These are phyloP conservation scores for Melikaiella ostensackeni DNA, from an alignment of 2,888 invertebrate species.

Conservation along the genomic window DNA sequence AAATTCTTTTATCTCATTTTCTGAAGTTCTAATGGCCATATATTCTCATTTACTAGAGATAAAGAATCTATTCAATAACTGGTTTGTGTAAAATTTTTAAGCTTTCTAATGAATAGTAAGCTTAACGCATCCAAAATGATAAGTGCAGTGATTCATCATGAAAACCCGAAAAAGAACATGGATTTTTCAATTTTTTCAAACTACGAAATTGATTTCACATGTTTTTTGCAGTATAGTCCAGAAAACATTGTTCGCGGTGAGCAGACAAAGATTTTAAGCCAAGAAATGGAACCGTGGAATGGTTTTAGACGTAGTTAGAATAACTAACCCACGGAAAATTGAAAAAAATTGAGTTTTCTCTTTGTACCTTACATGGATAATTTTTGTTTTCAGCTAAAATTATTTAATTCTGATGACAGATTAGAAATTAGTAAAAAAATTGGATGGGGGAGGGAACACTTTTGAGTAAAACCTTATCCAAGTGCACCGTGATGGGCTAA, in stretches of 20 bases:
- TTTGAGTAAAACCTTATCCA: no score
- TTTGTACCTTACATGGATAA: background rate
- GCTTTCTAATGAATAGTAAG: no score
- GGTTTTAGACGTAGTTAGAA: slow-evolving; percentile 7
- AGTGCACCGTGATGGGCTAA: no score
- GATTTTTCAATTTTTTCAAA: background rate
- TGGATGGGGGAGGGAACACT: no score
- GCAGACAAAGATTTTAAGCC: slow-evolving; percentile 31
- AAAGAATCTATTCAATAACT: background rate
- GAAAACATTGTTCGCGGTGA: slow-evolving; percentile 3
- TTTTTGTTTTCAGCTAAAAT: no score
- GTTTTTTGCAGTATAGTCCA: slow-evolving; percentile 14
- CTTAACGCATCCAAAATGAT: background rate
- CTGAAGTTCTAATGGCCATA: no score
- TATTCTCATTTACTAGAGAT: no score
- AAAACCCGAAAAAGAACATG: background rate
- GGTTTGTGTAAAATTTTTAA: background rate
- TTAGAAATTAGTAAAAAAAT: no score
- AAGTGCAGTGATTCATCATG: background rate
- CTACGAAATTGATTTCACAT: slow-evolving; percentile 10
- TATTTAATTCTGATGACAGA: no score
- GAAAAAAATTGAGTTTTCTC: background rate
- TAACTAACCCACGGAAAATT: background rate
- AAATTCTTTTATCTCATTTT: no score
- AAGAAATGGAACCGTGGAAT: background rate